Base-by-base conservation (phyloP, 2,113 vertebrate genomes). In the Gallinago jamesoni region DNA sequence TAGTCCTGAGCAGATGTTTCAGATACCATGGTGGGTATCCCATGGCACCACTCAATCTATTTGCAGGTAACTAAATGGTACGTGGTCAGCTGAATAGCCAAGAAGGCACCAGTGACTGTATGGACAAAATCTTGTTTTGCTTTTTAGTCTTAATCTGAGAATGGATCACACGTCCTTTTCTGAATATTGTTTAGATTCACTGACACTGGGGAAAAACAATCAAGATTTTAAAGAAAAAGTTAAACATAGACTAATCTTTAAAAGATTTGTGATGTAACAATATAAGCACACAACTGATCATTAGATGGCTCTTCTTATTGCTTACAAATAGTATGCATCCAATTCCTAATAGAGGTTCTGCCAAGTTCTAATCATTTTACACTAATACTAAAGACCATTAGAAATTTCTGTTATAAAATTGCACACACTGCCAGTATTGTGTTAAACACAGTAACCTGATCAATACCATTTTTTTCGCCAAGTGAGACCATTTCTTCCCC, bases 1-100 rank as follows among this genome's bases (percentile, higher is more conserved):
- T 52, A 33, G 11, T 30, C 24, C 6, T 23, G 10, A 57, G 16
- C 5, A 80, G 45, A 41, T 35, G 7, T 41, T 77, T 68, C 19
- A 41, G 27, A 60, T 30, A 52, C 7, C 6, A 21, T 35, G 6
- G 4, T 3, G 4, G 1, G 9, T 56, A 10, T 30, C 3, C 17
- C 37, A 45, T 19, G 27, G 7, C 17, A 37, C 17, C 5, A 47
- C 21, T 84, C 30, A 81, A 19, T 8, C 33, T 77, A 16, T 79
- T 68, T 39, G 75, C 10, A 68, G 30, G 13, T 16, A 59, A 67
- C 28, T 66, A 28, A 18, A 17, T 52, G 9, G 6, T 72, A 27
- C 10, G 7, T 11, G 3, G 4, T 39, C 9, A 52, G 10, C 3
- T 73, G 11, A 72, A 45, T 14, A 90, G 8, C 12, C 31, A 60